These are phyloP conservation scores for Brachylomia viminalis DNA, from an alignment of 2,888 invertebrate genomes.

Conservation along the genomic window DNA sequence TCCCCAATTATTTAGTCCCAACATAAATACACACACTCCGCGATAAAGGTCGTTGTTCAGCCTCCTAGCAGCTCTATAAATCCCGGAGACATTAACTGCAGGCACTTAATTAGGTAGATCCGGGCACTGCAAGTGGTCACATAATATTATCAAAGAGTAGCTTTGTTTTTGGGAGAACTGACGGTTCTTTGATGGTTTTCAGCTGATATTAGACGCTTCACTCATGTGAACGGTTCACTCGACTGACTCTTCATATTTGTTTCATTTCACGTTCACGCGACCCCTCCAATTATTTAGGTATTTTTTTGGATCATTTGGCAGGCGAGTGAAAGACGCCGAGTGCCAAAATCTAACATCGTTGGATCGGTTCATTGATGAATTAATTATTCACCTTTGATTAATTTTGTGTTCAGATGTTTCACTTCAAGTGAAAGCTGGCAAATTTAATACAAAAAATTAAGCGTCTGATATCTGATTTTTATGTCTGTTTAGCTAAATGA, in stretches of 20 bases:
- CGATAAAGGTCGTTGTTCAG: constrained; percentile 63
- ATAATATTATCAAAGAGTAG: constrained; percentile 75
- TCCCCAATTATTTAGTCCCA: constrained; percentile 51
- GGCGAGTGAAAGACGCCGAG: neutral
- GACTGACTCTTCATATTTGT: neutral
- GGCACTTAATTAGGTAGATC: constrained; percentile 86
- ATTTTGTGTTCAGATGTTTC: too few species aligned
- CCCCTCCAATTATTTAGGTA: too few species aligned
- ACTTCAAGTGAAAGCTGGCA: too few species aligned
- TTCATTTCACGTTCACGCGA: neutral
- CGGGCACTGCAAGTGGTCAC: constrained; percentile 75
- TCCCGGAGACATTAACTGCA: constrained; percentile 83
- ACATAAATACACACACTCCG: constrained; percentile 49
- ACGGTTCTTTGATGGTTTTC: neutral
- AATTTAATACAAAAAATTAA: too few species aligned
- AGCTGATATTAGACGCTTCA: neutral
- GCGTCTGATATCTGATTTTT: too few species aligned
- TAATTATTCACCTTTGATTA: too few species aligned
- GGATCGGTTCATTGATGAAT: too few species aligned
- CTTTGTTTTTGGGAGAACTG: constrained; percentile 13
- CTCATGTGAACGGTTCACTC: neutral
- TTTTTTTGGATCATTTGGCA: neutral
- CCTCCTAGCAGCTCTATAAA: constrained; percentile 73
- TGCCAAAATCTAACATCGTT: too few species aligned
- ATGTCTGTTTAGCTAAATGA: too few species aligned